Evolutionary conservation across 2,888 invertebrate species (phyloP).

Genomic region (Cosmopolites sordidus): DNA sequence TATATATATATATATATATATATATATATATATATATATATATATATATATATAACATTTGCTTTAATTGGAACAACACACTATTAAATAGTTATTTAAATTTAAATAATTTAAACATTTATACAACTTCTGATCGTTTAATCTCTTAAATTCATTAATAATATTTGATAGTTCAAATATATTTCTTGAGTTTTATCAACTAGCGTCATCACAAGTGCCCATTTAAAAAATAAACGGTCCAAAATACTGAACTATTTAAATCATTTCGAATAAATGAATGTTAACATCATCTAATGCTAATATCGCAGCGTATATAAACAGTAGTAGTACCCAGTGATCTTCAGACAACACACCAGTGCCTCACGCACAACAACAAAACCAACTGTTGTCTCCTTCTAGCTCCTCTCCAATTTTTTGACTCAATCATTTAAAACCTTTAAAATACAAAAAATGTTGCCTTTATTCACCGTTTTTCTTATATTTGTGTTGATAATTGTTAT

Average conservation of each 20-base stretch:
- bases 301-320: slow-evolving; percentile 16
- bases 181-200: background rate
- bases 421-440: slow-evolving; percentile 5
- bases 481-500: slow-evolving; percentile 10
- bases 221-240: slow-evolving; percentile 13
- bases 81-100: no score
- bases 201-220: background rate
- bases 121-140: no score
- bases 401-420: background rate
- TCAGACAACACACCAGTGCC: slow-evolving; percentile 20
- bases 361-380: slow-evolving; percentile 13
- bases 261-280: slow-evolving; percentile 19
- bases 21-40: no score
- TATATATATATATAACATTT: no score
- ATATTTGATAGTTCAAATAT: background rate
- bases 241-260: slow-evolving; percentile 17
- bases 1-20: no score
- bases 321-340: slow-evolving; percentile 4
- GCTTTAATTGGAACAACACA: no score
- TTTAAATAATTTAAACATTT: no score
- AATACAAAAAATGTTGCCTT: slow-evolving; percentile 13
- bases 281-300: slow-evolving; percentile 20
- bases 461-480: slow-evolving; percentile 9
- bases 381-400: slow-evolving; percentile 20
- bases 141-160: no score